Percentiles rank a stretch among this genome's conserved stretches.
Conservation (phyloP, 2,113 vertebrate species). For the Acrocephalus kingi region DNA sequence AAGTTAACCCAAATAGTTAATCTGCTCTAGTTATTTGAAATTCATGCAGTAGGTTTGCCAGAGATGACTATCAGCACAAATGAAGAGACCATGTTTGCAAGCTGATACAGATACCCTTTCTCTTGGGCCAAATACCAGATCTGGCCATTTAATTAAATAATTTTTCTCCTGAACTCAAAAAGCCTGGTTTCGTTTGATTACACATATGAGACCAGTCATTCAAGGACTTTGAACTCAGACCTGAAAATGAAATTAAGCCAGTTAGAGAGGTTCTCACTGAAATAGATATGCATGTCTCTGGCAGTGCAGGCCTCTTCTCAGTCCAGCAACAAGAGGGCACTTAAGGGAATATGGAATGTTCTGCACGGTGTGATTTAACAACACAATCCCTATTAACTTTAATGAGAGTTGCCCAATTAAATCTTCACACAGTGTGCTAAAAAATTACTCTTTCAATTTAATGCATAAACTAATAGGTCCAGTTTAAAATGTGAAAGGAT, state of each 20-base stretch:
- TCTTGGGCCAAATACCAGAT: neutral
- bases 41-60: neutral
- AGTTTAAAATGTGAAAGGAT: neutral
- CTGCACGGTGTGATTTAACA: neutral
- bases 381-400: slow-evolving; percentile 37
- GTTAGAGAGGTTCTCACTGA: neutral
- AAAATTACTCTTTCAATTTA: slow-evolving; percentile 18
- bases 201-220: neutral
- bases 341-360: slow-evolving; percentile 32
- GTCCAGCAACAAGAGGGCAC: slow-evolving; percentile 5
- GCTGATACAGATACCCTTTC: neutral
- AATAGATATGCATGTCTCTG: neutral
- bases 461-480: neutral
- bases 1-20: neutral
- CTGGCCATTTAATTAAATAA: neutral
- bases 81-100: neutral
- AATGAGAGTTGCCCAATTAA: slow-evolving; percentile 25
- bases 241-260: neutral
- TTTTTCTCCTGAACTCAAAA: neutral
- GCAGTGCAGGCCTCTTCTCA: neutral
- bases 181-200: neutral
- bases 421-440: neutral
- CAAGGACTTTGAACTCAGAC: neutral
- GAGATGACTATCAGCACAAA: neutral
- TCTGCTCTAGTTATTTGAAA: neutral